Conservation (phyloP, 2,888 invertebrate genomes). For the Nezara viridula region DNA sequence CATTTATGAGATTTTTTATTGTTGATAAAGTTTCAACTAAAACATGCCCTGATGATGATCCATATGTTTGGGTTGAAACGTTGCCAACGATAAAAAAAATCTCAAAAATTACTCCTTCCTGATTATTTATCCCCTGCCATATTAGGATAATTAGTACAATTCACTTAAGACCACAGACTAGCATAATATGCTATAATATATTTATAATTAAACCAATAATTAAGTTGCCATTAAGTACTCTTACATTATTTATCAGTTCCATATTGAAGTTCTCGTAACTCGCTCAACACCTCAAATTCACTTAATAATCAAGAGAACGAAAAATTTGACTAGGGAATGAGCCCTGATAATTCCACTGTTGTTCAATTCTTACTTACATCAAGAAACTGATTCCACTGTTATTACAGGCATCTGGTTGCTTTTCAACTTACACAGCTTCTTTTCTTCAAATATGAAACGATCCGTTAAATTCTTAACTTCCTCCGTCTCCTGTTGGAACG, state of each 20-base stretch:
- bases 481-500: not conserved
- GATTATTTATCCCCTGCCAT: too few species aligned
- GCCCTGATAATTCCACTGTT: not conserved
- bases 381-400: constrained; percentile 13
- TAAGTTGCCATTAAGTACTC: not conserved
- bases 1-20: too few species aligned
- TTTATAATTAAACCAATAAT: not conserved
- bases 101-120: too few species aligned
- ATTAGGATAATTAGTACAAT: too few species aligned
- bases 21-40: too few species aligned
- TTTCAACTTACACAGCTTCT: not conserved
- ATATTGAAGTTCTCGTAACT: not conserved
- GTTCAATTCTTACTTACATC: not conserved
- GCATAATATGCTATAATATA: too few species aligned
- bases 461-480: not conserved
- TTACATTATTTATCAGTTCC: not conserved
- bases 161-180: not conserved
- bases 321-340: not conserved
- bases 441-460: not conserved
- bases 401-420: not conserved
- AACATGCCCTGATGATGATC: too few species aligned
- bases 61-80: too few species aligned
- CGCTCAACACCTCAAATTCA: not conserved
- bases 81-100: too few species aligned
- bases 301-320: not conserved